Conservation (phyloP, 2,113 vertebrate species). For the Sigmodon hispidus region DNA sequence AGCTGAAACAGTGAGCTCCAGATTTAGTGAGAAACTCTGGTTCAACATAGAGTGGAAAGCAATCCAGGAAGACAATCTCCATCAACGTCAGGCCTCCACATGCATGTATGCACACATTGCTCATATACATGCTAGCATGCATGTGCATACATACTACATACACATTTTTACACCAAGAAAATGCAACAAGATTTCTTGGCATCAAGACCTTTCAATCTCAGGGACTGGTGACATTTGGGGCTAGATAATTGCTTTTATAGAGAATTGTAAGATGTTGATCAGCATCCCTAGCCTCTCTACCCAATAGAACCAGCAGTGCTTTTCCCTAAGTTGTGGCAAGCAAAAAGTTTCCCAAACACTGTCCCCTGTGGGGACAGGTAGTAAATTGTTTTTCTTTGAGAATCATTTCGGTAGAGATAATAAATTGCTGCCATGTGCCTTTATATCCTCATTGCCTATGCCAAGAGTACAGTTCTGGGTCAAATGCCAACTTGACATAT, state of each 20-base stretch:
- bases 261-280: neutral
- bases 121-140: neutral
- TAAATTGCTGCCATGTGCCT: neutral
- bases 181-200: slow-evolving; percentile 1
- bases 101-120: neutral
- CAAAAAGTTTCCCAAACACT: slow-evolving; percentile 49
- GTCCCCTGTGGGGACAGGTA: neutral
- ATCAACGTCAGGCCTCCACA: neutral
- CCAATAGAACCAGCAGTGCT: neutral
- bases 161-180: neutral
- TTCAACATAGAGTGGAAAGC: neutral
- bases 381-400: neutral
- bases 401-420: slow-evolving; percentile 1
- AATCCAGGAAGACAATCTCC: neutral
- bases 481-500: neutral
- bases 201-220: neutral
- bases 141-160: neutral
- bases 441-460: slow-evolving; percentile 19
- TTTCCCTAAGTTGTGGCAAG: neutral
- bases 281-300: neutral
- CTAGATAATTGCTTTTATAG: neutral
- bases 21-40: neutral
- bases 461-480: slow-evolving; percentile 10
- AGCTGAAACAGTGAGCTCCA: neutral
- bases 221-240: neutral